Conservation (phyloP, 2,113 vertebrate genomes). For the Muscicapa adusta region DNA sequence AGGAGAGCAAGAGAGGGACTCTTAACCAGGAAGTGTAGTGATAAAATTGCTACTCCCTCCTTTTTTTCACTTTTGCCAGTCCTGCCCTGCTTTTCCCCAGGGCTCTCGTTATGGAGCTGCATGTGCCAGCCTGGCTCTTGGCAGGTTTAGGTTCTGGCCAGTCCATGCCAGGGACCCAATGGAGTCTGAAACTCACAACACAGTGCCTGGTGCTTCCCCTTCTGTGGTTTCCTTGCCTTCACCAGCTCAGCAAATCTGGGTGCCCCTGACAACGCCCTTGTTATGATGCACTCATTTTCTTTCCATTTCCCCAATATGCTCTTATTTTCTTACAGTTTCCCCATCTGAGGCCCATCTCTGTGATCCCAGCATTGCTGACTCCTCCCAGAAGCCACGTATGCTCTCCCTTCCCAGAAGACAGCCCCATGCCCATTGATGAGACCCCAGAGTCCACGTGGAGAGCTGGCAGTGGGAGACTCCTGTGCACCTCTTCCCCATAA, state of each 20-base stretch:
- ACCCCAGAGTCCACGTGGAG: neutral
- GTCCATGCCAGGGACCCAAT: neutral
- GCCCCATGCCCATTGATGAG: neutral
- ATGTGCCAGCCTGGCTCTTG: neutral
- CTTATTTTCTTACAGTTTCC: neutral
- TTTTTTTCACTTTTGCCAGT: neutral
- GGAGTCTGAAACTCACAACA: neutral
- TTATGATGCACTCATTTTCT: neutral
- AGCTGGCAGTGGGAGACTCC: neutral
- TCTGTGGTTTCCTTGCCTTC: neutral
- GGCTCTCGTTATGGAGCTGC: neutral
- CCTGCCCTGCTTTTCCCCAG: neutral
- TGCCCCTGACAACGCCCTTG: neutral
- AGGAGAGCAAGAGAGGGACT: neutral
- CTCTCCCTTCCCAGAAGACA: neutral
- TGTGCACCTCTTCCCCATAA: too few species aligned
- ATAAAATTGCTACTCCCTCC: neutral
- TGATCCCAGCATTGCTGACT: neutral
- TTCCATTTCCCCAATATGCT: neutral
- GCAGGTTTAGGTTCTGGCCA: neutral
- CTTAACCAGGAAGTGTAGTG: neutral
- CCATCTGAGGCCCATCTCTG: neutral
- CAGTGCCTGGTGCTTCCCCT: neutral
- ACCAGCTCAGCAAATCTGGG: neutral
- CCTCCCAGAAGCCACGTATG: neutral